Evolutionary conservation across 1,140 invertebrate genomes (phyloP).

Genomic region (Mizuhopecten yessoensis): DNA sequence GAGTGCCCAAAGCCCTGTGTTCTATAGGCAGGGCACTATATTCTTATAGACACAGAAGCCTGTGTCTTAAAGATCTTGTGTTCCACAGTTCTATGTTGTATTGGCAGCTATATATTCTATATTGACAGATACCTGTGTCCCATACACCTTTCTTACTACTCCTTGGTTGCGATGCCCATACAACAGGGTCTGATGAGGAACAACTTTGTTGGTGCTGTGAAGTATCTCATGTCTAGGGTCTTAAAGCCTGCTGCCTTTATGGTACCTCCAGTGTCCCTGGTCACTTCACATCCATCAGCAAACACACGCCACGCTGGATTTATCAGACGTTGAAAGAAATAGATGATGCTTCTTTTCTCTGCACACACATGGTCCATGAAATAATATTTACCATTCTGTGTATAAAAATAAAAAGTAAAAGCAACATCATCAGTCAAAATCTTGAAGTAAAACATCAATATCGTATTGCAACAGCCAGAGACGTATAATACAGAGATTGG

Average conservation of each 20-base stretch:
- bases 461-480: no score
- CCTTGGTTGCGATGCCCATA: background rate
- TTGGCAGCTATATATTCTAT: no score
- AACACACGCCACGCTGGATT: background rate
- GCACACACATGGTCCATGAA: slow-evolving; percentile 12
- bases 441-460: no score
- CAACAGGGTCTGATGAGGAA: background rate
- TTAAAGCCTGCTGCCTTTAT: background rate
- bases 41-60: no score
- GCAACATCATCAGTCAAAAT: no score
- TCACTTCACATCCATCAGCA: background rate
- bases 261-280: background rate
- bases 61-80: no score
- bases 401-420: background rate
- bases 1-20: no score
- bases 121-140: no score
- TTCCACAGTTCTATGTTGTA: no score
- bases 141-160: no score
- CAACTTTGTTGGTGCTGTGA: background rate
- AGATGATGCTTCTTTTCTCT: background rate
- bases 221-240: background rate
- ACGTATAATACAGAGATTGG: no score
- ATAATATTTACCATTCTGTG: slow-evolving; percentile 9
- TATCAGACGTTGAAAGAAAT: background rate
- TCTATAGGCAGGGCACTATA: no score